Evolutionary conservation across 2,888 invertebrate genomes (phyloP).

Genomic region (Synanthedon tipuliformis): DNA sequence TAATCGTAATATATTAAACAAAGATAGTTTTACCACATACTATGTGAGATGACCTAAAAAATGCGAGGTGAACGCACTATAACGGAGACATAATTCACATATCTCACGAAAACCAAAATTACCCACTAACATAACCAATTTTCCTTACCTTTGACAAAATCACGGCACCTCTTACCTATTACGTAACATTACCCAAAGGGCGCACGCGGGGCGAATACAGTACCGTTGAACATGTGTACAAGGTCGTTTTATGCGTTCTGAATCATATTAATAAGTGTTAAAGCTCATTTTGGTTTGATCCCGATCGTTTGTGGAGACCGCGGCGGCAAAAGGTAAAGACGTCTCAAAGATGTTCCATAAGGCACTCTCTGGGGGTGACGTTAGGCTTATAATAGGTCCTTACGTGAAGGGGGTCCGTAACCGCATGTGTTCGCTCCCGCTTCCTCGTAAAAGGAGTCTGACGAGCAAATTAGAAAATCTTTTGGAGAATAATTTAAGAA

Average conservation of each 20-base stretch:
- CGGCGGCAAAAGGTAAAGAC: slow-evolving; percentile 28
- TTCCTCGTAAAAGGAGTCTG: slow-evolving; percentile 36
- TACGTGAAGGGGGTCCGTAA: slow-evolving; percentile 22
- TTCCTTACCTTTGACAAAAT: slow-evolving; percentile 69
- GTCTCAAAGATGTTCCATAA: slow-evolving; percentile 30
- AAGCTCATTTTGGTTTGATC: slow-evolving; percentile 38
- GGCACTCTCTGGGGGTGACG: slow-evolving; percentile 36
- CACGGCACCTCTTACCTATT: slow-evolving; percentile 56
- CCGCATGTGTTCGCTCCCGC: slow-evolving; percentile 36
- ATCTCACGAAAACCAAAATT: slow-evolving; percentile 44
- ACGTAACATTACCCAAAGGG: slow-evolving; percentile 68
- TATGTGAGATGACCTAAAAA: background rate
- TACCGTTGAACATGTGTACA: slow-evolving; percentile 27
- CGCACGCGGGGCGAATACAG: slow-evolving; percentile 55
- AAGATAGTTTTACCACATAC: too few species aligned
- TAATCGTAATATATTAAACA: too few species aligned
- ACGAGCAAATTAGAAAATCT: slow-evolving; percentile 68
- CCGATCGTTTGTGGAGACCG: slow-evolving; percentile 11
- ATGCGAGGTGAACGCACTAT: background rate
- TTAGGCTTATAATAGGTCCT: slow-evolving; percentile 47
- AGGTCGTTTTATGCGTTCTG: slow-evolving; percentile 29
- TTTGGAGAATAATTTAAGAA: slow-evolving; percentile 66
- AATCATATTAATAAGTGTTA: slow-evolving; percentile 48
- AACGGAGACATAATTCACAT: slow-evolving; percentile 41
- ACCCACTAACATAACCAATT: slow-evolving; percentile 66